A percentile compares a stretch with the other conserved stretches of the same genome.
Conservation (phyloP, 2,888 invertebrate genomes). For the Cyaniris semiargus region DNA sequence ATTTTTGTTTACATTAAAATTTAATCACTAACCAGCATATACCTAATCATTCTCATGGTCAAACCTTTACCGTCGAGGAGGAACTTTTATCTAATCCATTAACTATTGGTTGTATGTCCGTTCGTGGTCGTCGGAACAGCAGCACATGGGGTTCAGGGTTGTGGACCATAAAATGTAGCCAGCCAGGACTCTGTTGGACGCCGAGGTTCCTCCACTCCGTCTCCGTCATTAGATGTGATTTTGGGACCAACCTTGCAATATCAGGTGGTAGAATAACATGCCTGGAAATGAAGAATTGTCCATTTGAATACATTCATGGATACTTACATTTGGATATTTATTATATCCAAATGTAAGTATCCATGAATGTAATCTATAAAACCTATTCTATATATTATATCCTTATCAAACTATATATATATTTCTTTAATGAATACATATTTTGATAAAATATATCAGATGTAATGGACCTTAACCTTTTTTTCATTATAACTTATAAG, state of each 20-base stretch:
- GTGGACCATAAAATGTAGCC: constrained; percentile 94
- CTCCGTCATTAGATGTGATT: constrained; percentile 95
- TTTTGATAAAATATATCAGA: no score
- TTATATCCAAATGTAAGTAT: no score
- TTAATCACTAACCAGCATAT: neutral
- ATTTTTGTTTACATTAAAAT: constrained; percentile 10
- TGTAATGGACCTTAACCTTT: no score
- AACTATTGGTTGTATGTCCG: constrained; percentile 55
- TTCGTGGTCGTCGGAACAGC: constrained; percentile 85
- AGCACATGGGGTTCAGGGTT: constrained; percentile 94
- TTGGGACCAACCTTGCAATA: constrained; percentile 91
- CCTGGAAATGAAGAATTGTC: constrained; percentile 66
- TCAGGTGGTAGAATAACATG: constrained; percentile 95
- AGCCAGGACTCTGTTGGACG: constrained; percentile 94
- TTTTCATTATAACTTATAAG: no score
- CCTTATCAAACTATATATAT: no score
- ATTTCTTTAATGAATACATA: no score
- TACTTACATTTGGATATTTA: no score
- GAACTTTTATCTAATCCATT: constrained; percentile 61
- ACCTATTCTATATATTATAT: no score
- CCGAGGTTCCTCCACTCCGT: constrained; percentile 97
- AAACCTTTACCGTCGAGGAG: constrained; percentile 60
- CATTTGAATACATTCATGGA: no score
- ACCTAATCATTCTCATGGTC: constrained; percentile 37
- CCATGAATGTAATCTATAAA: no score